phyloP scores from a whole-genome alignment of 2,888 invertebrate genomes.

The Tipula confusa region DNA sequence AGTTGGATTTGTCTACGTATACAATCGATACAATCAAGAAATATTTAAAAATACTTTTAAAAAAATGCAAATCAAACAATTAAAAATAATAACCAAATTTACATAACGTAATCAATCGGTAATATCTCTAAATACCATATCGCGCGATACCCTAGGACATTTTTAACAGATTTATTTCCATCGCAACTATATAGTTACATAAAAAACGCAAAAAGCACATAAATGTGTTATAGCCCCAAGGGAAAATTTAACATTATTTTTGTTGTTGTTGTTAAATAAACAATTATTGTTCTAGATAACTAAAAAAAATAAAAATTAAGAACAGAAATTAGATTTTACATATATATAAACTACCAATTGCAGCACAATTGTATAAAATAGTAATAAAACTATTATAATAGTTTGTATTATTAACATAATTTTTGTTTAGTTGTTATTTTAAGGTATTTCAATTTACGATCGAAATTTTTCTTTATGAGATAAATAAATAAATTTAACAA shows the following conservation, averaged over 20 bases:
- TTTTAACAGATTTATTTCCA: background rate
- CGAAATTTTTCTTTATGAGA: background rate
- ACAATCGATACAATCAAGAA: too few species aligned
- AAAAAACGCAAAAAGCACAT: background rate
- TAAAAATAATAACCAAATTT: background rate
- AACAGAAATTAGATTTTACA: background rate
- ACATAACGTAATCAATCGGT: background rate
- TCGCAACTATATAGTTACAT: background rate
- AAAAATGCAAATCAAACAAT: background rate
- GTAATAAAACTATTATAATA: background rate
- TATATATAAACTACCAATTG: background rate
- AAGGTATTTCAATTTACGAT: background rate
- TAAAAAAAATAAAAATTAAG: slow-evolving; percentile 13
- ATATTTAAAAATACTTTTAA: too few species aligned
- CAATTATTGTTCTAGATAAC: slow-evolving; percentile 20
- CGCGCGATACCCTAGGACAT: background rate
- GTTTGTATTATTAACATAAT: background rate
- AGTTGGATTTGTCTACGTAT: too few species aligned
- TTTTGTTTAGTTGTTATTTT: background rate
- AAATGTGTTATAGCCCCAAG: background rate
- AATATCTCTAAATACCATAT: background rate
- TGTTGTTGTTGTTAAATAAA: background rate
- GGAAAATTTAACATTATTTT: background rate
- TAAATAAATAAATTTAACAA: background rate
- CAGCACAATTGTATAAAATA: slow-evolving; percentile 3